These are phyloP conservation scores for Pitangus sulphuratus DNA, from an alignment of 2,797 vertebrate genomes.

Conservation along the genomic window DNA sequence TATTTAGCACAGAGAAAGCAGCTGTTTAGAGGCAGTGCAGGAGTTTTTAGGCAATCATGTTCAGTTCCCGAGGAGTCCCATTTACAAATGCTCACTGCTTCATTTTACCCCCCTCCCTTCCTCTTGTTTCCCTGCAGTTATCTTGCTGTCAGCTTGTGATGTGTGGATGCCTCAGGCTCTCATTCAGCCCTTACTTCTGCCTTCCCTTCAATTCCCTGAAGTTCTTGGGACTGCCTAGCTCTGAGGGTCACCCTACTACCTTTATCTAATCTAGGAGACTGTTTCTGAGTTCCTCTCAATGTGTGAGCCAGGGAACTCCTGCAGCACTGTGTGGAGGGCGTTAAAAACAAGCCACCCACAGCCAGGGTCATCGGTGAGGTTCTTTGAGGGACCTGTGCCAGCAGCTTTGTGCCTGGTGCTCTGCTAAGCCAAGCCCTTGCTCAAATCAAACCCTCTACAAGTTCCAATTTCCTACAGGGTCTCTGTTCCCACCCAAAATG, in stretches of 20 bases:
- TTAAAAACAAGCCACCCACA: background rate
- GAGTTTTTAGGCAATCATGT: conserved; percentile 26
- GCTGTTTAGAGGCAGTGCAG: conserved; percentile 14
- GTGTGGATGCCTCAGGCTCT: background rate
- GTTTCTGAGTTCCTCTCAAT: background rate
- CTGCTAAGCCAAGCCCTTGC: background rate
- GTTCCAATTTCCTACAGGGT: background rate
- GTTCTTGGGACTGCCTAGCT: background rate
- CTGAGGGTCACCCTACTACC: background rate
- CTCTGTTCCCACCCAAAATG: background rate
- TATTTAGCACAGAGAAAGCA: conserved; percentile 50
- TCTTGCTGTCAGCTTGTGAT: background rate
- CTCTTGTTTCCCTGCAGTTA: background rate
- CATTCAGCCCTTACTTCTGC: background rate
- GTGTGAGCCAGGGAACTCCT: background rate
- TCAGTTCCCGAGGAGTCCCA: conserved; percentile 18
- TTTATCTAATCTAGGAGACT: background rate
- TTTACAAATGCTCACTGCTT: conserved; percentile 5
- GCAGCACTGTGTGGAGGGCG: background rate
- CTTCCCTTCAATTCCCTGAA: background rate
- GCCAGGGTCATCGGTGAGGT: background rate
- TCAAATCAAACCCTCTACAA: background rate
- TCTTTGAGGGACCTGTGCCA: background rate
- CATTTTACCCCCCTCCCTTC: background rate
- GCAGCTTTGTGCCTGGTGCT: background rate